phyloP scores from a whole-genome alignment of 2,113 vertebrate genomes.

The Lophochroa leadbeateri region DNA sequence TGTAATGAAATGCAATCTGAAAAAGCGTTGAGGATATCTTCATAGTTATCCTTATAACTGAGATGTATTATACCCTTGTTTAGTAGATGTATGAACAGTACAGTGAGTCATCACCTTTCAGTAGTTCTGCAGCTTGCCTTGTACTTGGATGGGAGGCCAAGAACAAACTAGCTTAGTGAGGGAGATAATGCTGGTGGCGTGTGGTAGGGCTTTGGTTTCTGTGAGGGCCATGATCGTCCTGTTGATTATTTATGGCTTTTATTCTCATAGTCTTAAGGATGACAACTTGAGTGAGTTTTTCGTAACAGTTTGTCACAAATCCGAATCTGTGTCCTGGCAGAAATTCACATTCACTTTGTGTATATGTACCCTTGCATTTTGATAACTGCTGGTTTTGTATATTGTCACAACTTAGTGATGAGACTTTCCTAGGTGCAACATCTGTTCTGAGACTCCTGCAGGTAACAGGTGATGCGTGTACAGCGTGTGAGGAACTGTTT shows the following conservation, averaged over 20 bases:
- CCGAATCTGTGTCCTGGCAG: not conserved
- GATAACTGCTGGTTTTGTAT: not conserved
- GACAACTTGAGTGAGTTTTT: not conserved
- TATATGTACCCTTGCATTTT: not conserved
- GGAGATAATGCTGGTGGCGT: not conserved
- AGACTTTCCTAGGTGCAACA: not conserved
- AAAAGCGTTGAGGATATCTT: not conserved
- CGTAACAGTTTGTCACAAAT: not conserved
- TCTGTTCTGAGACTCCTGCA: not conserved
- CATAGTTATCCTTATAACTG: not conserved
- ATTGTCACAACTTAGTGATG: not conserved
- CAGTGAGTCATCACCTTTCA: not conserved
- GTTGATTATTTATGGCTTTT: not conserved
- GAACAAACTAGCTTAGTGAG: not conserved
- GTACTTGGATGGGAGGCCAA: not conserved
- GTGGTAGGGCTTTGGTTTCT: too few species aligned
- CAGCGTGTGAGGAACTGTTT: not conserved
- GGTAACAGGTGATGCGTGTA: not conserved
- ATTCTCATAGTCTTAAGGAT: not conserved
- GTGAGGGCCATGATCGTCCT: not conserved
- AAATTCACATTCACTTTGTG: slow-evolving; percentile 32
- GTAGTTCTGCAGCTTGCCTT: not conserved
- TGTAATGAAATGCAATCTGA: not conserved
- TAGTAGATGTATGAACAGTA: not conserved
- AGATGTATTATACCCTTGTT: not conserved